Evolutionary conservation across 2,797 vertebrate species (phyloP), one percentile per base, ranked within the genome.

Genomic region (Thalassophryne amazonica): DNA sequence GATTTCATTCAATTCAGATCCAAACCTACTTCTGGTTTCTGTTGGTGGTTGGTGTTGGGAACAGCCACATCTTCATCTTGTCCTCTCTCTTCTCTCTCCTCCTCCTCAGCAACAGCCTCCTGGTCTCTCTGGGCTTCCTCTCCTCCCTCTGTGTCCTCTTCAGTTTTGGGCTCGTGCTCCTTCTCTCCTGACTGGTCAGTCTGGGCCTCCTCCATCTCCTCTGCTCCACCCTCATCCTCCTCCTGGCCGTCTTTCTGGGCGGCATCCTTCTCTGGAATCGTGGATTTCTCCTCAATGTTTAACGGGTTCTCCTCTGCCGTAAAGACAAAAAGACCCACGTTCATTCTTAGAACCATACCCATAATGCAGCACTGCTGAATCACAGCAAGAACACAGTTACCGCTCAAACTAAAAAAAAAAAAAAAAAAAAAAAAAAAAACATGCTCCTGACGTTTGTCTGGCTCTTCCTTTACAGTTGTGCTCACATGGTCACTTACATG

Each of bases 271-370:
- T 93, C 86, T 37, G 79, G 55, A 34, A 91, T 89, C 51, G 67
- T 18, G 24, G 80, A 41, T 56, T 92, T 92, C 30, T 95, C 92
- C 35, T 93, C 90, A 16, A 96, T 89, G 65, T 96, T 93, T 25
- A 95, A 90, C 9, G 91, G 91, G 81, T 94, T 96, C 33, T 93
- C 91, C 56, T 89, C 94, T 94, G 72, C 94, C 94, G 72, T 58
- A 32, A 14, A 32, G 3, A 11, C 1, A 19, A n/a, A n/a, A n/a
- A n/a, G n/a, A n/a, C n/a, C n/a, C n/a, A n/a, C n/a, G n/a, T n/a
- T n/a, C n/a, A n/a, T n/a, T n/a, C n/a, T n/a, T n/a, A n/a, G n/a
- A n/a, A n/a, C n/a, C n/a, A n/a, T n/a, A n/a, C n/a, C n/a, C n/a
- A n/a, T n/a, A n/a, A n/a, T n/a, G n/a, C n/a, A n/a, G n/a, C n/a